Evolutionary conservation across 2,888 invertebrate species (phyloP).

Genomic region (Eupithecia vulgata): DNA sequence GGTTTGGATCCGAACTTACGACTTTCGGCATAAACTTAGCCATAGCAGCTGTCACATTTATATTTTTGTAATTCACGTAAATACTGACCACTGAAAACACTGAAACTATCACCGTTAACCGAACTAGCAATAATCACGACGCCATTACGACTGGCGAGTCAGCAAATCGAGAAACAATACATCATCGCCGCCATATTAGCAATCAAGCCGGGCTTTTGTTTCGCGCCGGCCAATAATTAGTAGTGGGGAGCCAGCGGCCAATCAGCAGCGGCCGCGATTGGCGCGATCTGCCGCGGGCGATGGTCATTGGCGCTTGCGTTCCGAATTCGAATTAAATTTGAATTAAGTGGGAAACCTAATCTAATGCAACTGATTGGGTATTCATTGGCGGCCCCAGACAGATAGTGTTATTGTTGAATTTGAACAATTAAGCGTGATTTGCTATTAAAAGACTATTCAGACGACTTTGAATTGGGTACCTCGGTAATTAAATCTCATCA

Average conservation of each 20-base stretch:
- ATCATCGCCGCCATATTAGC: slow-evolving; percentile 65
- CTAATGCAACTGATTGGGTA: slow-evolving; percentile 70
- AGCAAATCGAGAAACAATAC: slow-evolving; percentile 61
- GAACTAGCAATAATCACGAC: slow-evolving; percentile 53
- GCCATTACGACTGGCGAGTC: slow-evolving; percentile 66
- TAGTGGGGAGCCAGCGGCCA: slow-evolving; percentile 59
- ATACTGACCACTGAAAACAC: slow-evolving; percentile 25
- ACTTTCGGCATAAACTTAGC: background rate
- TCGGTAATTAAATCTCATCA: background rate
- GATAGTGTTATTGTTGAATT: slow-evolving; percentile 40
- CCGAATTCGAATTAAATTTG: slow-evolving; percentile 56
- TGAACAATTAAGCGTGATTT: slow-evolving; percentile 38
- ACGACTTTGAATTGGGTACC: background rate
- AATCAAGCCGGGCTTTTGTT: slow-evolving; percentile 64
- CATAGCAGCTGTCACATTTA: background rate
- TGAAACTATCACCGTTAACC: slow-evolving; percentile 26
- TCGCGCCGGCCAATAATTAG: slow-evolving; percentile 73
- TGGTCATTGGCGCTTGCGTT: slow-evolving; percentile 60
- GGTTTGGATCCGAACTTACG: background rate
- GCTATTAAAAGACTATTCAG: background rate
- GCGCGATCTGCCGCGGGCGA: slow-evolving; percentile 52
- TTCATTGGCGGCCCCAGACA: slow-evolving; percentile 42
- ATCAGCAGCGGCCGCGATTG: slow-evolving; percentile 55
- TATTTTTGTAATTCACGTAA: background rate
- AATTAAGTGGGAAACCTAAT: slow-evolving; percentile 57